A percentile compares a stretch with the other conserved stretches of the same genome.
Evolutionary conservation across 2,113 vertebrate genomes (phyloP).

Genomic region (Gulo gulo): DNA sequence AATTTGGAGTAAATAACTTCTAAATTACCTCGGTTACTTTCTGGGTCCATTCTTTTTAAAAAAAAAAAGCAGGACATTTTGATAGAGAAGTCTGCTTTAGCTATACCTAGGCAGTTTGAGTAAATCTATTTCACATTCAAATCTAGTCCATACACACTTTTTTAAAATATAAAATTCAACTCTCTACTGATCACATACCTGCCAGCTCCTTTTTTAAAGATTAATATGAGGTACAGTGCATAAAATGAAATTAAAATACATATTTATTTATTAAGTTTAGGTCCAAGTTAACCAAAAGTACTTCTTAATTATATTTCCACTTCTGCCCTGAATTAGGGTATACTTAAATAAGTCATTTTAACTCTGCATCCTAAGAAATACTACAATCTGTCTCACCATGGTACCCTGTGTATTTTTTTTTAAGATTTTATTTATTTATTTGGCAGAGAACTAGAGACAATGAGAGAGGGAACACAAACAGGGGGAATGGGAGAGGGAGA

Average conservation of each 20-base stretch:
- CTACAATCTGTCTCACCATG: neutral
- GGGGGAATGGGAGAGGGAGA: too few relatives aligned
- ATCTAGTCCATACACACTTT: neutral
- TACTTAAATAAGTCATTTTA: neutral
- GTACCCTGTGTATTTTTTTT: too few relatives aligned
- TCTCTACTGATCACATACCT: neutral
- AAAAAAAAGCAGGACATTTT: neutral
- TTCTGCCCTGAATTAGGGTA: neutral
- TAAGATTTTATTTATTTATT: too few relatives aligned
- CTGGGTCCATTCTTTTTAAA: neutral
- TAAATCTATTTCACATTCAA: neutral
- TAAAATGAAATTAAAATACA: neutral
- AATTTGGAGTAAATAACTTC: neutral
- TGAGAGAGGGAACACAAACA: too few relatives aligned
- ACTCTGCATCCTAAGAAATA: neutral
- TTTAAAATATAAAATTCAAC: neutral
- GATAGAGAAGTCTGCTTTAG: neutral
- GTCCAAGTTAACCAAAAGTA: neutral
- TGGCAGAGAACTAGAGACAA: too few relatives aligned
- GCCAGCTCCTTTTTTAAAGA: neutral
- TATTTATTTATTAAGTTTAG: neutral
- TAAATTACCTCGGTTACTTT: neutral
- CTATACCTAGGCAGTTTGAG: neutral
- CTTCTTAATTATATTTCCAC: neutral
- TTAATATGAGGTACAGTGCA: neutral